Conservation (phyloP, 2,797 vertebrate species). For the Alectoris magna region DNA sequence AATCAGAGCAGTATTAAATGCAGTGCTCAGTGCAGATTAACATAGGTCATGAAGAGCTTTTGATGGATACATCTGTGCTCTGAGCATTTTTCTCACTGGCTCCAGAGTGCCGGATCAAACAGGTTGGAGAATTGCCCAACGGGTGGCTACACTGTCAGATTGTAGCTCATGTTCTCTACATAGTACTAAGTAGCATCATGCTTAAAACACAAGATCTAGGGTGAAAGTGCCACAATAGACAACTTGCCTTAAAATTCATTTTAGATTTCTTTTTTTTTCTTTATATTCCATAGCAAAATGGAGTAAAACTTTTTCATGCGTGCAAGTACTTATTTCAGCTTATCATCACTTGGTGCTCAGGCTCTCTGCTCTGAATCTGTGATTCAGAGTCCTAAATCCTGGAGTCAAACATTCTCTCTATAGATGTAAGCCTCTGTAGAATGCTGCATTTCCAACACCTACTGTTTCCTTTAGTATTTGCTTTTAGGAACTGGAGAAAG, state of each 20-base stretch:
- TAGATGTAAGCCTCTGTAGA: neutral
- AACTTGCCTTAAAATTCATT: neutral
- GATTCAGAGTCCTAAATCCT: neutral
- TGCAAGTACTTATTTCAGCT: neutral
- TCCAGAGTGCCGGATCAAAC: neutral
- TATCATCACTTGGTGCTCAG: neutral
- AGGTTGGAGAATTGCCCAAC: neutral
- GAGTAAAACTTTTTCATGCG: rapidly evolving
- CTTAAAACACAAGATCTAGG: neutral
- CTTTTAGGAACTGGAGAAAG: neutral
- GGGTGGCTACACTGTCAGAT: neutral
- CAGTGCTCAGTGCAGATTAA: neutral
- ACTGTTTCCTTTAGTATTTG: neutral
- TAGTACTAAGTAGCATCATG: neutral
- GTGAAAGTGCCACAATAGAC: too few species aligned
- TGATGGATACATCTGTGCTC: neutral
- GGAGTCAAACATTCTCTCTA: neutral
- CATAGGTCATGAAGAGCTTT: neutral
- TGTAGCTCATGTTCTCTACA: neutral
- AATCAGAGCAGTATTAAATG: neutral
- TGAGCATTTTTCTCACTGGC: neutral
- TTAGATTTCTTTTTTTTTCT: neutral
- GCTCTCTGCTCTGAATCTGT: neutral
- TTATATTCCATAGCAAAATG: neutral
- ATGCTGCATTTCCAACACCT: neutral